Conservation (phyloP, 2,888 invertebrate species). For the Fabriciana adippe region DNA sequence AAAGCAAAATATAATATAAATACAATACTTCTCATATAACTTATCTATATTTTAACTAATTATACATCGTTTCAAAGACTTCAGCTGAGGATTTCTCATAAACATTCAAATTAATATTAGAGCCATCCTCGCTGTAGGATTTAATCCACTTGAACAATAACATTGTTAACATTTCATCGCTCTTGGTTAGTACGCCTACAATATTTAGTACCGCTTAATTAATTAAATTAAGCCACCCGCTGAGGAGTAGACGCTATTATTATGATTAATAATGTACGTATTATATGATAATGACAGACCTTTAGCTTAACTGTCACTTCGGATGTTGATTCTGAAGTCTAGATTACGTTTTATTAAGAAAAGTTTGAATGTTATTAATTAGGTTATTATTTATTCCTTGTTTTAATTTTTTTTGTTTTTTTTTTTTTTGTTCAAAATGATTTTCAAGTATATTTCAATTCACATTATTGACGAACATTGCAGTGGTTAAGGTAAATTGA, state of each 20-base stretch:
- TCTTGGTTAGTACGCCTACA: conserved; percentile 63
- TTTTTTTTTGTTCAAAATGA: no score
- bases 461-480: no score
- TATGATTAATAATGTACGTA: conserved; percentile 63
- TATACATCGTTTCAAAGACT: conserved; percentile 60
- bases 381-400: no score
- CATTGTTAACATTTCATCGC: conserved; percentile 76
- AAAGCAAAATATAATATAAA: no score
- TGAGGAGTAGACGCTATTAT: conserved; percentile 65
- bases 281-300: conserved; percentile 16
- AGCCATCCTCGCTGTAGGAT: conserved; percentile 62
- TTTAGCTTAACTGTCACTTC: conserved; percentile 5
- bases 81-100: conserved; percentile 63
- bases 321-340: background rate
- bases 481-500: no score
- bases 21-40: conserved; percentile 35
- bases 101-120: conserved; percentile 73
- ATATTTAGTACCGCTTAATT: conserved; percentile 73
- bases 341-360: background rate
- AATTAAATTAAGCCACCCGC: conserved; percentile 68
- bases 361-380: background rate
- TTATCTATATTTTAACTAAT: conserved; percentile 48
- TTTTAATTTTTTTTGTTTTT: no score
- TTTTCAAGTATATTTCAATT: no score
- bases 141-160: conserved; percentile 75